Evolutionary conservation across 2,888 invertebrate genomes (phyloP).

Genomic region (Acleris emargana): DNA sequence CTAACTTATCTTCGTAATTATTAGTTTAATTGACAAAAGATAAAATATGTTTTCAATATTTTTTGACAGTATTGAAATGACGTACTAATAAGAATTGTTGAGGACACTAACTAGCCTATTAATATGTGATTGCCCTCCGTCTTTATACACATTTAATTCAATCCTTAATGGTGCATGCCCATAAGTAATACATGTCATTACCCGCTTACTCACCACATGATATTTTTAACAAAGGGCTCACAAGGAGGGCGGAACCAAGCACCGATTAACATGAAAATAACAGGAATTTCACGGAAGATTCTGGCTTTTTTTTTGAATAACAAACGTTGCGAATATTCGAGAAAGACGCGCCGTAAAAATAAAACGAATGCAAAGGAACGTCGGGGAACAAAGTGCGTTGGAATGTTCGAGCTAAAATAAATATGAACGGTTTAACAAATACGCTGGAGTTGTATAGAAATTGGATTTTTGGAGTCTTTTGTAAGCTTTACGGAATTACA

Average conservation of each 20-base stretch:
- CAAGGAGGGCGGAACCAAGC: constrained; percentile 5
- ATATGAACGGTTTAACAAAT: neutral
- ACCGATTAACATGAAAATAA: constrained; percentile 20
- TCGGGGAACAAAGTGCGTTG: constrained; percentile 56
- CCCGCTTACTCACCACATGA: constrained; percentile 12
- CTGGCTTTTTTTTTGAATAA: constrained; percentile 55
- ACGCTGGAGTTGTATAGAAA: constrained; percentile 2
- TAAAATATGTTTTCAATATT: no score
- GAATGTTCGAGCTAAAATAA: constrained; percentile 17
- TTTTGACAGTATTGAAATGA: no score
- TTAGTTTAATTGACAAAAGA: no score
- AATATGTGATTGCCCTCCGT: no score
- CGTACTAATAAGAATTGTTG: no score
- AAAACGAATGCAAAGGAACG: constrained; percentile 65
- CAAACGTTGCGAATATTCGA: constrained; percentile 60
- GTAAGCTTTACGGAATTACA: neutral
- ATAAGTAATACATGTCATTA: neutral
- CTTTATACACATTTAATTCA: no score
- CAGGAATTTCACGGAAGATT: constrained; percentile 19
- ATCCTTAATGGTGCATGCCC: no score
- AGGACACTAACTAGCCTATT: no score
- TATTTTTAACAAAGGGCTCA: constrained; percentile 14
- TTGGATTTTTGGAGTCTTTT: neutral
- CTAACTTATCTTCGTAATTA: no score
- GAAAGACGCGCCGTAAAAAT: constrained; percentile 68